Base-by-base conservation (phyloP, 2,113 vertebrate genomes). In the Pteruthius melanotis region DNA sequence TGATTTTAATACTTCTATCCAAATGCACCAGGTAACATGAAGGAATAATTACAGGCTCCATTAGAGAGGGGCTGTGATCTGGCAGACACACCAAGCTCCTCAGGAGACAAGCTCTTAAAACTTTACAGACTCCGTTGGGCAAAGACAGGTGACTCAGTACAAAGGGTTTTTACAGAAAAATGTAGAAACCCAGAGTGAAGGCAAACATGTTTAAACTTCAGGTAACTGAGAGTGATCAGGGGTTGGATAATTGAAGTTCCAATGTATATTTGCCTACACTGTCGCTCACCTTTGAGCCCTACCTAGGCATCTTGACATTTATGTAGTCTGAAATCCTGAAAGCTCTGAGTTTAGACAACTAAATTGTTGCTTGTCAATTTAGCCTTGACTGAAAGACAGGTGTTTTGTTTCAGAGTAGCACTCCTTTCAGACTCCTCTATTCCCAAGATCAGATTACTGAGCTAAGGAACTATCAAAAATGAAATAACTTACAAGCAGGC, bases 331-430 rank as follows among this genome's bases (percentile, higher is more conserved):
- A 97, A 98, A 98, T 97, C 94, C 94, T 97, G 98, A 98, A 98
- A 98, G 97, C 97, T 97, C 96, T 95, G 96, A 96, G 96, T 98
- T 98, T 98, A 97, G 98, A 98, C 98, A 98, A 98, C 98, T 98
- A 98, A 98, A 98, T 98, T 98, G 98, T 97, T 97, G 95, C 98
- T 97, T 98, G 98, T 98, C 98, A 98, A 95, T 97, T 98, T 97
- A 96, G 90, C 90, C 97, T 97, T 94, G 94, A 85, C 97, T 98
- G 97, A 98, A 97, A 98, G 98, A 98, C 97, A 98, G 97, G 96
- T 98, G 97, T 98, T 98, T 98, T 97, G 97, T 98, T 98, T 98
- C 97, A 97, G 90, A 93, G 92, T 80, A 97, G 97, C 96, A 94
- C 92, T 97, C 94, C 96, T 96, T 96, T 97, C 97, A 97, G 88